Evolutionary conservation across 2,888 invertebrate species (phyloP).

Genomic region (Halocaridina rubra): DNA sequence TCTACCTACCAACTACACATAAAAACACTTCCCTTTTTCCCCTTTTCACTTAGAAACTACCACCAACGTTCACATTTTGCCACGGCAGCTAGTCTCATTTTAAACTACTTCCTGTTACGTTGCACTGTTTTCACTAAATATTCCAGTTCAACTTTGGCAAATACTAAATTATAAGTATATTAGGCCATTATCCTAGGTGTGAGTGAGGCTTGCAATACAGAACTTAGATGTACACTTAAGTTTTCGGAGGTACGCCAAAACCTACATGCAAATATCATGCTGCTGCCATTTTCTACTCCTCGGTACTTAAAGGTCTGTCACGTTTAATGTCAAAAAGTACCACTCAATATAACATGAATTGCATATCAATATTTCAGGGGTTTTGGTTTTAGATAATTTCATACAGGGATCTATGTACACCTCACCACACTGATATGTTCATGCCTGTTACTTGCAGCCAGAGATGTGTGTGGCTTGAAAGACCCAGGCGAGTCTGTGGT

Average conservation of each 20-base stretch:
- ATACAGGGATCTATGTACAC: background rate
- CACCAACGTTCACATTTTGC: background rate
- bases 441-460: constrained; percentile 32
- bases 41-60: constrained; percentile 30
- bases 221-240: no score
- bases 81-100: background rate
- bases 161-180: background rate
- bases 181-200: background rate
- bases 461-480: background rate
- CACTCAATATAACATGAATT: no score
- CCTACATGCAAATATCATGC: no score
- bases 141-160: background rate
- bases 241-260: no score
- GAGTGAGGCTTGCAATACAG: background rate
- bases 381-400: no score
- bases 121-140: background rate
- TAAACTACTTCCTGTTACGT: background rate
- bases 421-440: constrained; percentile 41
- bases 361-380: no score
- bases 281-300: background rate
- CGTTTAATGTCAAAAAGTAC: background rate
- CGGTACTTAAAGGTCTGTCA: background rate
- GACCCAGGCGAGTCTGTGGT: constrained; percentile 17
- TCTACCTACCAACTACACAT: constrained; percentile 44
- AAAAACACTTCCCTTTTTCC: constrained; percentile 39